Base-by-base conservation (phyloP, 2,888 invertebrate species). In the Xestia xanthographa region DNA sequence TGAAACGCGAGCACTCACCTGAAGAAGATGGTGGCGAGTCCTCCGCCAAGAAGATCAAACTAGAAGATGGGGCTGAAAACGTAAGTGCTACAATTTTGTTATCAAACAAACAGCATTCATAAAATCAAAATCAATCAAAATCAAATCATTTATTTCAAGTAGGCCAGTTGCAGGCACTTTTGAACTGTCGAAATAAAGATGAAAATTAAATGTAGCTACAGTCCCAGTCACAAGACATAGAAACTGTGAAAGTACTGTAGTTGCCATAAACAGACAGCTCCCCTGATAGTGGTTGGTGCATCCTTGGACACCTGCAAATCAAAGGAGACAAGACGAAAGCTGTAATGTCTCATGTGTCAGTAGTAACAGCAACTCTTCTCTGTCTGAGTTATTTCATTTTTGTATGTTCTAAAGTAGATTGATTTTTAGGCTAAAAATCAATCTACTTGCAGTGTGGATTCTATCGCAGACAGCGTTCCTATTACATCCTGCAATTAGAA, bases 1-100 rank as follows among this genome's bases (percentile, higher is more conserved):
- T 94, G 8, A 98, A 98, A 92, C 95, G 98, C 34, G 97, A 97
- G 86, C 95, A 97, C 88, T 97, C 97, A 0, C 97, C 97, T 1
- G 95, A 95, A 50, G 93, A 91, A 8, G 94, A 93, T 6, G 92
- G 82, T 0, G 92, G 80, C 0, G 82, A 88, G n/a, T 89, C 85
- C 12, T 85, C 94, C 3, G 86, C 94, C 67, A 97, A 97, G 94
- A 97, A 96, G 92, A 95, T 97, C 67, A 97, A 97, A 87, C 93
- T 96, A 26, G 97, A 97, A 81, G 96, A 96, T 65, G 92, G 91
- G 3, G 92, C 93, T 53, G 88, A 80, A 65, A 90, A 92, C 78
- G 95, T 95, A 80, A 93, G 93, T 76, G n/a, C 6, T 17, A 22
- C 26, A 8, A 17, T n/a, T 29, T 75, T 29, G 4, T 41, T 38